Base-by-base conservation (phyloP, 1,140 invertebrate genomes). In the Dreissena rostriformis region DNA sequence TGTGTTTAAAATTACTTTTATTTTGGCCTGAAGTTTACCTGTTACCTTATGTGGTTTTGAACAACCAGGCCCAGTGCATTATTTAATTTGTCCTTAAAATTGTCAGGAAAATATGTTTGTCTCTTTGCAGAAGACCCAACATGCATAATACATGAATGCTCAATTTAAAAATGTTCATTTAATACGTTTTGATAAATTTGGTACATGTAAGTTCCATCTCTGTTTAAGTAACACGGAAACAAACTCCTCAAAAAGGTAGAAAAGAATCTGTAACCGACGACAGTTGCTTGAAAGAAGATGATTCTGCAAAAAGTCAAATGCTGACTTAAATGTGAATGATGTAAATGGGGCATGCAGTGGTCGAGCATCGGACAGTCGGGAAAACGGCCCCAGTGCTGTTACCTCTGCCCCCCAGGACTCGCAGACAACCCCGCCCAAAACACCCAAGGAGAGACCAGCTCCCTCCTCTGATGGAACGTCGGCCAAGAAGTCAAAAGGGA, bases 181-280 rank as follows among this genome's bases (percentile, higher is more conserved):
- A n/a, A n/a, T n/a, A n/a, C n/a, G n/a, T n/a, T n/a, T n/a, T n/a
- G n/a, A n/a, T n/a, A n/a, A n/a, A 39, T 39, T 39, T 39, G 39
- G 39, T 39, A 39, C 39, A 39, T 39, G 39, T 39, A 5, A 39
- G 11, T 61, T 61, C 57, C 17, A 61, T n/a, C 14, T 78, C 0
- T 79, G 0, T n/a, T 70, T 6, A 52, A 81, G 78, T 81, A 8
- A 70, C 66, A 1, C 26, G 66, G 52, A 81, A 81, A 55, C 78
- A 81, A 19, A 81, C 78, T 12, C 78, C 78, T 22, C 65, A 68
- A 24, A 81, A 81, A 71, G 11, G 51, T 24, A 71, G 78, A 51
- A 81, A 81, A 57, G 68, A 63, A 22, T 72, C 67, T 49, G 55
- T 63, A 12, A 65, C 74, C n/a, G 74, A 77, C 49, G 74, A 77